Conservation (phyloP, 2,888 invertebrate genomes). For the Ectemnius cavifrons region DNA sequence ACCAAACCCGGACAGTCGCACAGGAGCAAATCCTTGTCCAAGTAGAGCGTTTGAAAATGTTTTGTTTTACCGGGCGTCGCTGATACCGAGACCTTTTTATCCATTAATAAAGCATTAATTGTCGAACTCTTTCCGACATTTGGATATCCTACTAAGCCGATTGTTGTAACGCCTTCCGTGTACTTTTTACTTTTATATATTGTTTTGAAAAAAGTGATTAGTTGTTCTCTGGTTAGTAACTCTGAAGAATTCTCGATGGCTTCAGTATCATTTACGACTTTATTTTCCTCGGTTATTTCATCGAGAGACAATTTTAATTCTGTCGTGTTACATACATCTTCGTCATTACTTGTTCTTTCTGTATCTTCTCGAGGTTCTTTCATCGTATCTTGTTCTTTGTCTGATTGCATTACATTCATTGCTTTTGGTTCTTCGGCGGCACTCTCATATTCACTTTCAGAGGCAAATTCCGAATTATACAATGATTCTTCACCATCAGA, state of each 20-base stretch:
- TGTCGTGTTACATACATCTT: constrained; percentile 17
- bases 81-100: constrained; percentile 95
- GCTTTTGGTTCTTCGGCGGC: constrained; percentile 38
- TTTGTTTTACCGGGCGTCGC: constrained; percentile 99
- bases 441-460: constrained; percentile 65
- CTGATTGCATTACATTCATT: not conserved
- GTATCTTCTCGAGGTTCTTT: constrained; percentile 68
- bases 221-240: constrained; percentile 83
- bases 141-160: constrained; percentile 98
- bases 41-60: constrained; percentile 94
- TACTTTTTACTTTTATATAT: constrained; percentile 80
- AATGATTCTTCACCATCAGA: constrained; percentile 52
- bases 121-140: constrained; percentile 99
- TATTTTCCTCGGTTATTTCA: constrained; percentile 10
- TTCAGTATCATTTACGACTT: constrained; percentile 56
- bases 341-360: constrained; percentile 53
- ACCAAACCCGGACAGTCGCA: constrained; percentile 99
- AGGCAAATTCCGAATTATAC: constrained; percentile 52
- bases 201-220: constrained; percentile 85
- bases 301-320: constrained; percentile 10
- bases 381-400: not conserved
- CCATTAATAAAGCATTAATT: constrained; percentile 93
- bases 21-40: constrained; percentile 88
- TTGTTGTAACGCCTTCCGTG: constrained; percentile 82
- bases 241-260: constrained; percentile 81